Evolutionary conservation across 2,113 vertebrate genomes (phyloP).

Genomic region (Sminthopsis crassicaudata): DNA sequence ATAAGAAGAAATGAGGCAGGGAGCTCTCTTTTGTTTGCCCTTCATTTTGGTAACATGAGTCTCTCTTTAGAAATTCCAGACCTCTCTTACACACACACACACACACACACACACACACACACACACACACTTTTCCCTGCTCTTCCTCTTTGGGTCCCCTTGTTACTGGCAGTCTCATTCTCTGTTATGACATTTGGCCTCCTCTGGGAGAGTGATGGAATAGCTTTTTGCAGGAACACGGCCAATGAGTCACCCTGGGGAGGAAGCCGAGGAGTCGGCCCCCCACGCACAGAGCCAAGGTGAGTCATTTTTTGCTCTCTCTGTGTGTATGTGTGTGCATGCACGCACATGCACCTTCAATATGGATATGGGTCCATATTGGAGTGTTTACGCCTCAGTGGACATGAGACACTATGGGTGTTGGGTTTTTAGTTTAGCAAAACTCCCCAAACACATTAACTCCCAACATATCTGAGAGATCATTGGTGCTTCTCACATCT

Average conservation of each 20-base stretch:
- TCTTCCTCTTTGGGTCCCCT: constrained; percentile 42
- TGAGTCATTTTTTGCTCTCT: constrained; percentile 46
- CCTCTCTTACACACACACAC: not conserved
- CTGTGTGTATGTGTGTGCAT: not conserved
- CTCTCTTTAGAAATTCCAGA: constrained; percentile 59
- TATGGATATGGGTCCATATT: constrained; percentile 30
- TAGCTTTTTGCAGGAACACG: constrained; percentile 75
- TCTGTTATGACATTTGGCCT: constrained; percentile 73
- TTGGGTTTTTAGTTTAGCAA: not conserved
- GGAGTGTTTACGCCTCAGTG: not conserved
- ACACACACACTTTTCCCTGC: constrained; percentile 29
- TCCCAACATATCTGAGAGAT: not conserved
- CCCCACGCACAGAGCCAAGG: constrained; percentile 40
- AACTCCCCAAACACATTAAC: not conserved
- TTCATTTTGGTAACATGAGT: constrained; percentile 62
- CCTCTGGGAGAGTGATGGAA: constrained; percentile 74
- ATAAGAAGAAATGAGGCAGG: not conserved
- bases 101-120: not conserved
- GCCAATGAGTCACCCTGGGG: constrained; percentile 73
- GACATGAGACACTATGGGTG: rapidly evolving
- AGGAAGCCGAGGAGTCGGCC: constrained; percentile 67
- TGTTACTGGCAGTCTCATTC: constrained; percentile 63
- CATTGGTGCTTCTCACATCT: not conserved
- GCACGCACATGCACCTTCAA: not conserved
- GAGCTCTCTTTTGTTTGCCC: constrained; percentile 25